Conservation (phyloP, 2,113 vertebrate genomes). For the Arenaria interpres region DNA sequence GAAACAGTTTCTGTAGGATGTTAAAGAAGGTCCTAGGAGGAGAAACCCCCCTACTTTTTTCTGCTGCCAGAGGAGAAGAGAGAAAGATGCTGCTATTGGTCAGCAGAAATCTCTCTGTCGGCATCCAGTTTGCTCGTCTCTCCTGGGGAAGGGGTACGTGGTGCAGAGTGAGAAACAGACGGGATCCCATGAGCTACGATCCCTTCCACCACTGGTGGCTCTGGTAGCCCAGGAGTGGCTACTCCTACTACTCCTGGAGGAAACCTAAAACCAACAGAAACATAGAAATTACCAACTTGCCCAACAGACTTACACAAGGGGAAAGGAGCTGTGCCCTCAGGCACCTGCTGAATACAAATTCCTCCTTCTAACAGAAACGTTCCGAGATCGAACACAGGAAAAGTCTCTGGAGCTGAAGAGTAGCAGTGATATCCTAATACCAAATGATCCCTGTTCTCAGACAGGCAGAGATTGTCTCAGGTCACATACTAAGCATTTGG, state of each 20-base stretch:
- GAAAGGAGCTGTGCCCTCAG: not conserved
- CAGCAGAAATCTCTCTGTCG: constrained; percentile 93
- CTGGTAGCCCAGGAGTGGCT: constrained; percentile 82
- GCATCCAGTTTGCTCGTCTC: constrained; percentile 89
- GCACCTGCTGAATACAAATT: not conserved
- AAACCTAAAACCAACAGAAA: constrained; percentile 80
- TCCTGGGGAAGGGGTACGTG: constrained; percentile 85
- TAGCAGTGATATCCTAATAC: not conserved
- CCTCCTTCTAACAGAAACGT: not conserved
- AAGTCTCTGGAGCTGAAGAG: not conserved
- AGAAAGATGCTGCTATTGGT: constrained; percentile 85
- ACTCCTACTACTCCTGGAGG: constrained; percentile 87
- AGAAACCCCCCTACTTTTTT: constrained; percentile 19
- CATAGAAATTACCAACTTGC: constrained; percentile 7
- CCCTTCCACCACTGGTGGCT: constrained; percentile 83
- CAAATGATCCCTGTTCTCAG: not conserved
- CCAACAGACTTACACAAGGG: not conserved
- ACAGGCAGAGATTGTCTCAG: not conserved
- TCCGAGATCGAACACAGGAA: not conserved
- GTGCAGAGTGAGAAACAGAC: constrained; percentile 83
- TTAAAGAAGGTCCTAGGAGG: constrained; percentile 70
- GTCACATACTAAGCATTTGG: not conserved
- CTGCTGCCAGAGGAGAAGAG: constrained; percentile 42
- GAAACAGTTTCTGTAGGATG: constrained; percentile 64
- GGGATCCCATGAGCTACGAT: constrained; percentile 86